These are phyloP conservation scores for Hippolais icterina DNA, from an alignment of 2,113 vertebrate species.

Conservation along the genomic window DNA sequence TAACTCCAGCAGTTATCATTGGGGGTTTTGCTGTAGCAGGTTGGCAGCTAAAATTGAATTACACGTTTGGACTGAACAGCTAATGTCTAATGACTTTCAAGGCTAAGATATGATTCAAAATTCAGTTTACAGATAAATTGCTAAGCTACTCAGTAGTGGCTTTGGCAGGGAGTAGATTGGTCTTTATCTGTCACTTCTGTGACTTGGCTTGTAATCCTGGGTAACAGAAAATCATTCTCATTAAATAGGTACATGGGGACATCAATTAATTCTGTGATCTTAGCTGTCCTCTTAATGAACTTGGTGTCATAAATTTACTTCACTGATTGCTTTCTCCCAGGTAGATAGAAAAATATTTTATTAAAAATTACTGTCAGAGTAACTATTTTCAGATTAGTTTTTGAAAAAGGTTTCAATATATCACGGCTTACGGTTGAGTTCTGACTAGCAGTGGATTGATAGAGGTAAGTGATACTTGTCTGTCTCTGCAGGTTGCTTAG, in stretches of 20 bases:
- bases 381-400: background rate
- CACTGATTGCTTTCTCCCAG: conserved; percentile 4
- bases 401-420: background rate
- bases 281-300: conserved; percentile 63
- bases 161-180: conserved; percentile 51
- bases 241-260: conserved; percentile 56
- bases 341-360: conserved; percentile 36
- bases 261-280: conserved; percentile 67
- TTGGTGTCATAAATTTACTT: conserved; percentile 56
- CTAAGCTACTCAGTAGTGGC: background rate
- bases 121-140: conserved; percentile 56
- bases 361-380: background rate
- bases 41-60: conserved; percentile 17
- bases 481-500: background rate
- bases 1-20: background rate
- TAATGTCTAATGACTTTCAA: conserved; percentile 53
- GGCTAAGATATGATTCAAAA: conserved; percentile 32
- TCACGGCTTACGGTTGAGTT: background rate
- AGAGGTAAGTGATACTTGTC: background rate
- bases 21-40: background rate
- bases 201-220: conserved; percentile 47
- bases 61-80: background rate
- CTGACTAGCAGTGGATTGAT: background rate
- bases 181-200: conserved; percentile 62
- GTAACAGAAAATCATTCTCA: conserved; percentile 73